Conservation (phyloP, 2,113 vertebrate genomes). For the Heterochromis multidens region DNA sequence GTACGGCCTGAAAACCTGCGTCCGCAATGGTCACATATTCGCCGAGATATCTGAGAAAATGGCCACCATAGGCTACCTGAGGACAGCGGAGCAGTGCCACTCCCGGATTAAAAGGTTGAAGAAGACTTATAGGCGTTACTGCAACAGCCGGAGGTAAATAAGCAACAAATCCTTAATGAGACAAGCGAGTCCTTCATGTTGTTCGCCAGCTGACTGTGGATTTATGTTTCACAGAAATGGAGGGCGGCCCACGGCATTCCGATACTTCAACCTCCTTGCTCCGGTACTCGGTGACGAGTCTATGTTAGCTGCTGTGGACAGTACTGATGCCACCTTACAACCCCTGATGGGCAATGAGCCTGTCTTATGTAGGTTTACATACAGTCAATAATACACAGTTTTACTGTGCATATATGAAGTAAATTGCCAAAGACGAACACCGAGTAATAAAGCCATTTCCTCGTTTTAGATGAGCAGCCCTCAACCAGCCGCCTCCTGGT, state of each 20-base stretch:
- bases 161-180: fast-evolving
- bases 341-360: constrained; percentile 28
- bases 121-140: constrained; percentile 63
- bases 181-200: neutral
- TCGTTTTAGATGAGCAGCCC: constrained; percentile 46
- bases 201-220: neutral
- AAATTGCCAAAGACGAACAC: neutral
- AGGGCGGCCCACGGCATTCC: constrained; percentile 34
- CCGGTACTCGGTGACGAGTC: constrained; percentile 62
- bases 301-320: neutral
- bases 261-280: constrained; percentile 65
- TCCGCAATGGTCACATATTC: constrained; percentile 65
- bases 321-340: neutral
- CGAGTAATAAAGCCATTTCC: fast-evolving
- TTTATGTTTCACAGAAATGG: constrained; percentile 37
- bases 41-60: constrained; percentile 54
- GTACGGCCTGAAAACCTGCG: constrained; percentile 58
- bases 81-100: constrained; percentile 68
- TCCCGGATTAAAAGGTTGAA: constrained; percentile 61
- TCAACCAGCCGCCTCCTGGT: constrained; percentile 46
- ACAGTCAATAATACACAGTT: neutral
- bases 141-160: constrained; percentile 56
- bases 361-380: constrained; percentile 45
- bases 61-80: constrained; percentile 38
- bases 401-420: neutral